Evolutionary conservation across 2,113 vertebrate species (phyloP).

Genomic region (Pelvicachromis taeniatus): DNA sequence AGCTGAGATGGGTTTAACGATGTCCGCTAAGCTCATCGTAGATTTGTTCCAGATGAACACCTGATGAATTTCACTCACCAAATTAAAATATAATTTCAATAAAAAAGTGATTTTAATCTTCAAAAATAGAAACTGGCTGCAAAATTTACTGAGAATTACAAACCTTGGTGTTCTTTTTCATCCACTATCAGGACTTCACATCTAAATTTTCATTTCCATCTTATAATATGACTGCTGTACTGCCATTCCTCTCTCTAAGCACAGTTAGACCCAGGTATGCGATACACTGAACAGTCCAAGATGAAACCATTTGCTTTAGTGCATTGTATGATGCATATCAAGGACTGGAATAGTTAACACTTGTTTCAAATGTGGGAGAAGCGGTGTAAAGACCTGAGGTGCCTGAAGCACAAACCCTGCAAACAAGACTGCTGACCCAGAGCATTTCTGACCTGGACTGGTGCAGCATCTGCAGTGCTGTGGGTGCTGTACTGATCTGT

Average conservation of each 20-base stretch:
- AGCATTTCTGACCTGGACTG: neutral
- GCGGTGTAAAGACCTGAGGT: neutral
- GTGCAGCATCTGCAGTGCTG: neutral
- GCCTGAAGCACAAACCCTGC: neutral
- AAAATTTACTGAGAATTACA: neutral
- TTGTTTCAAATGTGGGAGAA: neutral
- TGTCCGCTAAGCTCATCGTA: neutral
- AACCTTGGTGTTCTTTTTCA: neutral
- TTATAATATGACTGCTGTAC: neutral
- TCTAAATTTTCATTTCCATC: neutral
- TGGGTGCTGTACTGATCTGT: neutral
- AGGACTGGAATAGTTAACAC: neutral
- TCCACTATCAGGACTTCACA: neutral
- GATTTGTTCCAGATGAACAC: neutral
- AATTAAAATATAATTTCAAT: neutral
- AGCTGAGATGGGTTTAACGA: neutral
- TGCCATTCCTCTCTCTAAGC: neutral
- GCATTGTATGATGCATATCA: neutral
- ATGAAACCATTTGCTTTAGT: neutral
- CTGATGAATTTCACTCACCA: neutral
- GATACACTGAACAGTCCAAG: neutral
- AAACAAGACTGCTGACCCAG: neutral
- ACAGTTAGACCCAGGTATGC: neutral
- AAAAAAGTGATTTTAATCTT: neutral
- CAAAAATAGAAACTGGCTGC: neutral